These are phyloP conservation scores for Poecilia latipinna DNA, from an alignment of 2,113 vertebrate genomes.

Conservation along the genomic window DNA sequence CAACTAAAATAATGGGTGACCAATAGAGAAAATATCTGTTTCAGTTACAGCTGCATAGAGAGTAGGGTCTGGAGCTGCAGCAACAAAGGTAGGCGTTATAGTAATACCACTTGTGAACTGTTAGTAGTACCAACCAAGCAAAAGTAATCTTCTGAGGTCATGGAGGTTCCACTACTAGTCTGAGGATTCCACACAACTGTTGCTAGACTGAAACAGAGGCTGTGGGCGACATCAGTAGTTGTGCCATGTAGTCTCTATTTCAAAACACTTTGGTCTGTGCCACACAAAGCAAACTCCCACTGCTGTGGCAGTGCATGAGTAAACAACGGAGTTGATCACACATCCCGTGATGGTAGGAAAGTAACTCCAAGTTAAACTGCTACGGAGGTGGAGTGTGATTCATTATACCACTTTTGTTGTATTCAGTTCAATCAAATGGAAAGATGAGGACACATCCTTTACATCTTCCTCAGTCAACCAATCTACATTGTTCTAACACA, in stretches of 20 bases:
- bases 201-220: conserved; percentile 41
- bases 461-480: conserved; percentile 3
- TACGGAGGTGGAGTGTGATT: conserved; percentile 77
- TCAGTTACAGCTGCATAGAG: conserved; percentile 43
- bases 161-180: conserved; percentile 72
- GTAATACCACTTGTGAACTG: conserved; percentile 31
- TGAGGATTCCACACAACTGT: conserved; percentile 62
- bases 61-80: conserved; percentile 38
- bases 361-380: conserved; percentile 59
- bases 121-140: conserved; percentile 52
- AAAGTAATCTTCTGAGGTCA: conserved; percentile 64
- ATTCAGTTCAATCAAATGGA: conserved; percentile 51
- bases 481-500: not conserved
- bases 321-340: conserved; percentile 43
- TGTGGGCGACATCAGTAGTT: conserved; percentile 61
- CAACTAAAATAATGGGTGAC: conserved; percentile 85
- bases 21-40: conserved; percentile 57
- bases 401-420: conserved; percentile 70
- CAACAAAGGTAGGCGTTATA: conserved; percentile 37
- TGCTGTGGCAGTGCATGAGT: conserved; percentile 50
- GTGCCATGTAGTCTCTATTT: conserved; percentile 41
- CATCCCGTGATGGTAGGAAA: conserved; percentile 73
- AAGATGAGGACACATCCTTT: conserved; percentile 39
- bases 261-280: conserved; percentile 51
- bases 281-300: conserved; percentile 55